Conservation (phyloP, 2,113 vertebrate species). For the Psittacara wagleri region DNA sequence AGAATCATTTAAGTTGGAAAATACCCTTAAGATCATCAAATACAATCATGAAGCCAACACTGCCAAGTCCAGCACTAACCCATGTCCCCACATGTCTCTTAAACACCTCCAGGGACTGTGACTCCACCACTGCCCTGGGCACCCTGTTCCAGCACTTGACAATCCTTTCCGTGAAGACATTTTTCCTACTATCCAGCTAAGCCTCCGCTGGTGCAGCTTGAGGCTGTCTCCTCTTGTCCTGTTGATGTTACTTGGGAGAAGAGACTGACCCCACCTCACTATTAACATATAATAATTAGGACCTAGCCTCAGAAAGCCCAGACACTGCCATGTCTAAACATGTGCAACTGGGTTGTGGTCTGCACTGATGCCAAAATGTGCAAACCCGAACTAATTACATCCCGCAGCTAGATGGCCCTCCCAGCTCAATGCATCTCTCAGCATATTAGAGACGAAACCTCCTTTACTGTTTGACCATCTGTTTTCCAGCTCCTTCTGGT, state of each 20-base stretch:
- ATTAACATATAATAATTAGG: not conserved
- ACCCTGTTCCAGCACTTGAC: not conserved
- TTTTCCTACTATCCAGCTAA: not conserved
- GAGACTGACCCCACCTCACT: not conserved
- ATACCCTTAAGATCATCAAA: not conserved
- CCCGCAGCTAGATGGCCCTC: not conserved
- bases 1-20: not conserved
- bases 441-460: not conserved
- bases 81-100: accelerated
- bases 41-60: not conserved
- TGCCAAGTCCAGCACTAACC: not conserved
- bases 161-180: not conserved
- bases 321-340: not conserved
- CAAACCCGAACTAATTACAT: slow-evolving; percentile 32
- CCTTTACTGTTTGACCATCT: not conserved
- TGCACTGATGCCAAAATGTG: not conserved
- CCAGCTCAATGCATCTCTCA: not conserved
- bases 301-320: not conserved
- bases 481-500: not conserved
- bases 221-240: accelerated
- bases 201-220: not conserved
- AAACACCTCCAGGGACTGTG: not conserved
- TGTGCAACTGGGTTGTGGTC: not conserved
- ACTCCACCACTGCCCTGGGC: not conserved
- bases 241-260: not conserved